Evolutionary conservation across 2,113 vertebrate species (phyloP).

Genomic region (Nicator chloris): DNA sequence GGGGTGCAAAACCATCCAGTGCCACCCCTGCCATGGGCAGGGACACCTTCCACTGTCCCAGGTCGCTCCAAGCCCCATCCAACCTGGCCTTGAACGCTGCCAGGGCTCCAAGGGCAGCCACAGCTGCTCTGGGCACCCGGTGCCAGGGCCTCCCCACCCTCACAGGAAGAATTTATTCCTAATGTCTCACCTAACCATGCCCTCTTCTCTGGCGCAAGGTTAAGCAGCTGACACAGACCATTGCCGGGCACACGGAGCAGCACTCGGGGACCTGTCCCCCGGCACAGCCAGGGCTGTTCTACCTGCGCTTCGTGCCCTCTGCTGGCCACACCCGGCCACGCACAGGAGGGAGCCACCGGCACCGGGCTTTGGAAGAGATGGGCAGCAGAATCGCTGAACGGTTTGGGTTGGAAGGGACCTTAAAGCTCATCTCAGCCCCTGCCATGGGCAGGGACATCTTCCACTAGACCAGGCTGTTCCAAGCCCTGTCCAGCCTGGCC

Average conservation of each 20-base stretch:
- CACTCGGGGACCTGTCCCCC: not conserved
- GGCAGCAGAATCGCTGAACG: not conserved
- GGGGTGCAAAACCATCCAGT: not conserved
- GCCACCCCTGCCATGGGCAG: not conserved
- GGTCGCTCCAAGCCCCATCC: not conserved
- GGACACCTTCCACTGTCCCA: not conserved
- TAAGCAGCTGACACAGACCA: accelerated
- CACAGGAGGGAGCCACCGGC: not conserved
- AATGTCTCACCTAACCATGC: not conserved
- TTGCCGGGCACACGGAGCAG: not conserved
- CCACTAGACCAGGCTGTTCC: not conserved
- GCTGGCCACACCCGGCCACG: not conserved
- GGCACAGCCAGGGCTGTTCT: accelerated
- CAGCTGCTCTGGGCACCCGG: not conserved
- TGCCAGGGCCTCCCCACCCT: not conserved
- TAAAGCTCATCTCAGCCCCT: not conserved
- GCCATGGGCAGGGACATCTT: not conserved
- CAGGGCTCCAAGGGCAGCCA: not conserved
- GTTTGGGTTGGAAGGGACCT: not conserved
- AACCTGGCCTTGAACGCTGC: not conserved
- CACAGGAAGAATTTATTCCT: not conserved
- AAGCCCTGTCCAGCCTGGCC: not conserved
- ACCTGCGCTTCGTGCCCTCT: not conserved
- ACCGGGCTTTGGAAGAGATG: not conserved
- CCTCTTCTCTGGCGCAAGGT: not conserved